Evolutionary conservation across 2,113 vertebrate species (phyloP).

Genomic region (Capreolus pygargus): DNA sequence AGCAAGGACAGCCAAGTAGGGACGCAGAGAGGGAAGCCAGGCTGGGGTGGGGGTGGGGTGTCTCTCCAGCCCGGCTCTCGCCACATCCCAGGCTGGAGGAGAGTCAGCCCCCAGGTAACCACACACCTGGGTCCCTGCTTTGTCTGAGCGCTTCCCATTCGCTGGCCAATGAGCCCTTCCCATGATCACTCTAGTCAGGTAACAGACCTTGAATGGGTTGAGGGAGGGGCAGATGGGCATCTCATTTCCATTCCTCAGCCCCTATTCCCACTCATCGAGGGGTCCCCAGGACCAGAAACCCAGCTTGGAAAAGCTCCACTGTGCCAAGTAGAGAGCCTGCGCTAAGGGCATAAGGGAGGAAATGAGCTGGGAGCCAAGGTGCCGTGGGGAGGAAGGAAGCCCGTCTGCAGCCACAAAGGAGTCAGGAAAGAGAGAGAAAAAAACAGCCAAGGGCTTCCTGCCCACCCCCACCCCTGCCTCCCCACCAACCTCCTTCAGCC

Average conservation of each 20-base stretch:
- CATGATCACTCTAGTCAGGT: background rate
- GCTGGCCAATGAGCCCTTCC: background rate
- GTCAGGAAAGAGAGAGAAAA: conserved; percentile 67
- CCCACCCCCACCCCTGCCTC: background rate
- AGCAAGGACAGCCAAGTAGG: conserved; percentile 73
- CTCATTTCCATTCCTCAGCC: background rate
- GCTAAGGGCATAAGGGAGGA: conserved; percentile 35
- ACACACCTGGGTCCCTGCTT: background rate
- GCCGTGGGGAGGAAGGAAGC: conserved; percentile 67
- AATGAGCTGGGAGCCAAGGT: conserved; percentile 65
- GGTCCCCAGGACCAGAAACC: background rate
- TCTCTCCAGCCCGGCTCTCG: background rate
- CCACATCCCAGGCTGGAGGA: background rate
- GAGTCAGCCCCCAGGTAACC: conserved; percentile 34
- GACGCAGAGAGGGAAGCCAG: conserved; percentile 28
- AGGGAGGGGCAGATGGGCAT: background rate
- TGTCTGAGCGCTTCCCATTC: background rate
- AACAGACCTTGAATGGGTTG: background rate
- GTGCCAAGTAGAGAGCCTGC: background rate
- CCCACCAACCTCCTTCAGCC: background rate
- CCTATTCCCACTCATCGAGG: background rate
- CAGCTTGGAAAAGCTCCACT: background rate
- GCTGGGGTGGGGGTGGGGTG: background rate
- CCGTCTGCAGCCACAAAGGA: conserved; percentile 62
- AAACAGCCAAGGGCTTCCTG: conserved; percentile 64